A percentile compares a stretch with the other conserved stretches of the same genome.
Conservation (phyloP, 2,113 vertebrate genomes). For the Eolophus roseicapilla region DNA sequence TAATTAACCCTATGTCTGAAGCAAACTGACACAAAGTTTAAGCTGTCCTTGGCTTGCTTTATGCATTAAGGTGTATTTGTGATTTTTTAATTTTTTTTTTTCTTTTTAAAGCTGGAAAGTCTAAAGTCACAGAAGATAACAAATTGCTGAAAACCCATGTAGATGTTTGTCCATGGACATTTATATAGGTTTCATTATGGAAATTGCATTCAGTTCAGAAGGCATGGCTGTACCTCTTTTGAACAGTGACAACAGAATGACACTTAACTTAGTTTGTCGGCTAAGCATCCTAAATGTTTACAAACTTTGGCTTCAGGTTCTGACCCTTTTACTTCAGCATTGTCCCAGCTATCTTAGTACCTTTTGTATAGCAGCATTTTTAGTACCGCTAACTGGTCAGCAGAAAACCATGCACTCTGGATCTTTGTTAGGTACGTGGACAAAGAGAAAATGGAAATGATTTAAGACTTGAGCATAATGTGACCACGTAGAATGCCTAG, state of each 20-base stretch:
- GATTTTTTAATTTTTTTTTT: too few species aligned
- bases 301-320: neutral
- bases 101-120: neutral
- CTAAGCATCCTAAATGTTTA: neutral
- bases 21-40: neutral
- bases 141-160: neutral
- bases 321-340: neutral
- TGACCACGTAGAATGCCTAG: neutral
- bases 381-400: neutral
- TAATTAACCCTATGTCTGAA: neutral
- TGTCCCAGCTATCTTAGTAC: neutral
- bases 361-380: neutral
- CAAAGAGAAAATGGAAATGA: neutral
- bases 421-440: neutral
- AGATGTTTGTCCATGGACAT: neutral
- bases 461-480: neutral
- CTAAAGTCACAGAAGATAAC: neutral
- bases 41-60: neutral
- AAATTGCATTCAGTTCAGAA: neutral
- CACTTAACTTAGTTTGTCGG: neutral
- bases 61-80: neutral
- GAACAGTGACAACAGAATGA: neutral
- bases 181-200: neutral
- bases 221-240: neutral
- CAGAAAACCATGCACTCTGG: neutral